phyloP scores from a whole-genome alignment of 1,140 invertebrate species.

The Plectrocnemia conspersa region DNA sequence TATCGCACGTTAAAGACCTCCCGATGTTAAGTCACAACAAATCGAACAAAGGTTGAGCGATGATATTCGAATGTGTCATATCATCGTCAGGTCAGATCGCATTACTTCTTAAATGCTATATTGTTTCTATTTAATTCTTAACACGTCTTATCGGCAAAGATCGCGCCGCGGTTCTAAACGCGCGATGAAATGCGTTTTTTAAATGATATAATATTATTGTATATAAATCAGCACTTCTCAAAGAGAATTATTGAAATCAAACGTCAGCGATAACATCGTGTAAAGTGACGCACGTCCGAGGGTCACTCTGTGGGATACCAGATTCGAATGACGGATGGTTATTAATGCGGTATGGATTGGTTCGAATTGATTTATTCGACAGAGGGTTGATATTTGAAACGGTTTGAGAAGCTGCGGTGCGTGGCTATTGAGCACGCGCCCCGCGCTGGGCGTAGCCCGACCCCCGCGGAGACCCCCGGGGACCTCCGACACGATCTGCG shows the following conservation, averaged over 20 bases:
- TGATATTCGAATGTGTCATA: too few relatives aligned
- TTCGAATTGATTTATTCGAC: conserved; percentile 12
- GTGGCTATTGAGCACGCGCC: background rate
- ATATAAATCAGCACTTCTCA: background rate
- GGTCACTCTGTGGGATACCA: conserved; percentile 2
- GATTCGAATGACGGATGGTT: conserved; percentile 16
- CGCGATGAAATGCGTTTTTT: too few relatives aligned
- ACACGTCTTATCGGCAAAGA: background rate
- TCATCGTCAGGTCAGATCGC: too few relatives aligned
- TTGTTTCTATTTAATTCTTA: too few relatives aligned
- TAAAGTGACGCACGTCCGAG: conserved; percentile 4
- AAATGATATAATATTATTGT: background rate
- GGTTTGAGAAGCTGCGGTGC: background rate
- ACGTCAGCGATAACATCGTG: conserved; percentile 2
- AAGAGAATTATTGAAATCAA: background rate
- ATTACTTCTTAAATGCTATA: too few relatives aligned
- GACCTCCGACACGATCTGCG: background rate
- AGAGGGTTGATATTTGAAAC: conserved; percentile 1
- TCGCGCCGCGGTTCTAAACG: too few relatives aligned
- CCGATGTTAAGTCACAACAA: too few relatives aligned
- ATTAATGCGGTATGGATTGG: conserved; percentile 1
- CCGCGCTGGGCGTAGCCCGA: background rate
- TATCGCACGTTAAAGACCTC: too few relatives aligned
- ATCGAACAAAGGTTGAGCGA: too few relatives aligned
- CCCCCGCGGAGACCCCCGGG: conserved; percentile 1